Conservation (phyloP, 2,797 vertebrate species). For the Sebastes wilsoni region DNA sequence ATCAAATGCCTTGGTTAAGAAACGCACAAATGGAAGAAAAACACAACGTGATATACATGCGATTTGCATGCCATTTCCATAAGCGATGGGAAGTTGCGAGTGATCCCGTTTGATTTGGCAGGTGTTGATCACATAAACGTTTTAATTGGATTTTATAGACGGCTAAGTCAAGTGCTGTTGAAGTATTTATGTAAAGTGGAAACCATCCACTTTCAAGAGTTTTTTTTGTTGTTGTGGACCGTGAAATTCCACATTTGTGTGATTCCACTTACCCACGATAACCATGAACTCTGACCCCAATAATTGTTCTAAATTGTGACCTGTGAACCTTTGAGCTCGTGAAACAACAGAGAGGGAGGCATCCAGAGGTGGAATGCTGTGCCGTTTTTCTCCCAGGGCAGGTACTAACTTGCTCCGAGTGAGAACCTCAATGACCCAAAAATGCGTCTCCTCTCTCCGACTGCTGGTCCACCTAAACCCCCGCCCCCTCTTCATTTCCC, state of each 20-base stretch:
- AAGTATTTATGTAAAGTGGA: slow-evolving; percentile 53
- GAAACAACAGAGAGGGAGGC: slow-evolving; percentile 58
- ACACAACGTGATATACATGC: slow-evolving; percentile 45
- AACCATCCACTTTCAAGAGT: slow-evolving; percentile 12
- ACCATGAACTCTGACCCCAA: slow-evolving; percentile 68
- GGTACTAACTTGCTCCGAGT: slow-evolving; percentile 50
- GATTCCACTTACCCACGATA: slow-evolving; percentile 66
- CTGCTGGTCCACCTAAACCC: slow-evolving; percentile 5
- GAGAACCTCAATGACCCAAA: slow-evolving; percentile 48
- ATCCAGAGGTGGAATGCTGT: slow-evolving; percentile 56
- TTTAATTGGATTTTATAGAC: slow-evolving; percentile 28
- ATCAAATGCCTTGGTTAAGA: slow-evolving; percentile 74
- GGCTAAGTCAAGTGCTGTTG: slow-evolving; percentile 17
- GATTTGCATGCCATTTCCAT: slow-evolving; percentile 73
- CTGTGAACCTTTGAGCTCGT: slow-evolving; percentile 60
- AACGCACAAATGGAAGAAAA: slow-evolving; percentile 59
- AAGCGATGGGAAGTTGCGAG: slow-evolving; percentile 39
- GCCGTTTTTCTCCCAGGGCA: slow-evolving; percentile 43
- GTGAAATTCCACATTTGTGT: slow-evolving; percentile 61
- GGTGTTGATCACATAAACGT: slow-evolving; percentile 30
- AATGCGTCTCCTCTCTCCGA: slow-evolving; percentile 19
- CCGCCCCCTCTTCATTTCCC: not conserved
- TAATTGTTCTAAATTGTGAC: slow-evolving; percentile 79
- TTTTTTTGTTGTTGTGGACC: slow-evolving; percentile 25
- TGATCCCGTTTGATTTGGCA: slow-evolving; percentile 10